phyloP scores from a whole-genome alignment of 2,797 vertebrate genomes.

The Leucoraja ocellata region DNA sequence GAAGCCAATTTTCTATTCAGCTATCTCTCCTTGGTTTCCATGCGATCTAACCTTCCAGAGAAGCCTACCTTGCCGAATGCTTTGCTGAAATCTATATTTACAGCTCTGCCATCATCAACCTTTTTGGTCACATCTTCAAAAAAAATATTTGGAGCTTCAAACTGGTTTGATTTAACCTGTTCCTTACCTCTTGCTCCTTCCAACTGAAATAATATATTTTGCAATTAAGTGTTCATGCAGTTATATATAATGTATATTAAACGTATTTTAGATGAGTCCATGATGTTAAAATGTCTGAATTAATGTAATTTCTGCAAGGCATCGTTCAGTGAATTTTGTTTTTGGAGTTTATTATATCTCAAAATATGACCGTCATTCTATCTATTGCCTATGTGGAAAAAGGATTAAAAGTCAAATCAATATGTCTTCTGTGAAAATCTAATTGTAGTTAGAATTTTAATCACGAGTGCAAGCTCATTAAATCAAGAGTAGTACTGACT shows the following conservation, averaged over 20 bases:
- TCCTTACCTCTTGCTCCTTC: background rate
- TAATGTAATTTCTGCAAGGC: background rate
- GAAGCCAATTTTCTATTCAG: no score
- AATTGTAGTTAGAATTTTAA: background rate
- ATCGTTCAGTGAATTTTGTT: background rate
- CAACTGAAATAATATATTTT: background rate
- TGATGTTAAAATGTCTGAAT: background rate
- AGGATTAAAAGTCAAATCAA: background rate
- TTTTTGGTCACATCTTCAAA: no score
- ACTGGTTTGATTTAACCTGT: background rate
- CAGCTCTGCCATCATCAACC: no score
- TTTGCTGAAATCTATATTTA: no score
- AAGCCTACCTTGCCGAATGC: no score
- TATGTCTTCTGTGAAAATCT: background rate
- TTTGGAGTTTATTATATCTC: background rate
- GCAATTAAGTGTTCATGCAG: background rate
- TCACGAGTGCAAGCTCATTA: background rate
- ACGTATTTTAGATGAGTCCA: background rate
- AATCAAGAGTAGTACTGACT: background rate
- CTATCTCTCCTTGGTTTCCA: no score
- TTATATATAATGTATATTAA: conserved; percentile 5
- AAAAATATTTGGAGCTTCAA: no score
- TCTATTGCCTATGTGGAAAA: background rate
- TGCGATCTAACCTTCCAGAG: no score
- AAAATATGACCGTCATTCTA: background rate